These are phyloP conservation scores for Bostrychus sinensis DNA, from an alignment of 2,113 vertebrate genomes.

Conservation along the genomic window DNA sequence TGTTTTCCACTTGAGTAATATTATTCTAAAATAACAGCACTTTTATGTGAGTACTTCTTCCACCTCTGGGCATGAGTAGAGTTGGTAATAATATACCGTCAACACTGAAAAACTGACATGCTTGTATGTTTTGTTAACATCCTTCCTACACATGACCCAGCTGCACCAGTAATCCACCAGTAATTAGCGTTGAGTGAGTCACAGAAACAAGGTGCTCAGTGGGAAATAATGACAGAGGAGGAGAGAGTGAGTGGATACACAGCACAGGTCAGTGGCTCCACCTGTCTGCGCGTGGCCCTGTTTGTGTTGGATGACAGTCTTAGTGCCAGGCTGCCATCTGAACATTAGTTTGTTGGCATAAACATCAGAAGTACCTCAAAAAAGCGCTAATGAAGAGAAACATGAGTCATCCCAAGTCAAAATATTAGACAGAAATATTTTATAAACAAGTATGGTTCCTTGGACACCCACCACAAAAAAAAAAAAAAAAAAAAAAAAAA, in stretches of 20 bases:
- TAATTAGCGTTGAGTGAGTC: conserved; percentile 31
- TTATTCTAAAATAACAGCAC: too few species aligned
- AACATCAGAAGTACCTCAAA: conserved; percentile 13
- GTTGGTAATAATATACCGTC: too few species aligned
- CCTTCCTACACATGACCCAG: conserved; percentile 26
- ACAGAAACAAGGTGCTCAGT: conserved; percentile 30
- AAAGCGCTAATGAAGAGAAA: conserved; percentile 19
- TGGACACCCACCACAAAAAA: too few species aligned
- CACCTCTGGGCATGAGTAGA: too few species aligned
- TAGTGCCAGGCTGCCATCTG: too few species aligned
- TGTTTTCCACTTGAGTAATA: too few species aligned
- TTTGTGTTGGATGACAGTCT: conserved; percentile 24
- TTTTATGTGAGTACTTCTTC: too few species aligned
- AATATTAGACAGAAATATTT: too few species aligned
- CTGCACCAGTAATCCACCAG: conserved; percentile 21
- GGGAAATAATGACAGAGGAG: conserved; percentile 42
- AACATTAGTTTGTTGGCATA: conserved; percentile 21
- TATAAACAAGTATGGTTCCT: too few species aligned
- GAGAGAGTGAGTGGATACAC: conserved; percentile 16
- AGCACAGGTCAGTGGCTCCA: conserved; percentile 40
- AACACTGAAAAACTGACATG: not conserved
- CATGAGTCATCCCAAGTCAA: not conserved
- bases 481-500: too few species aligned
- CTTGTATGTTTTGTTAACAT: conserved; percentile 41
- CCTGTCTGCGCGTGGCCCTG: too few species aligned